Conservation (phyloP, 2,888 invertebrate genomes). For the Rambutsinella grinnellia region DNA sequence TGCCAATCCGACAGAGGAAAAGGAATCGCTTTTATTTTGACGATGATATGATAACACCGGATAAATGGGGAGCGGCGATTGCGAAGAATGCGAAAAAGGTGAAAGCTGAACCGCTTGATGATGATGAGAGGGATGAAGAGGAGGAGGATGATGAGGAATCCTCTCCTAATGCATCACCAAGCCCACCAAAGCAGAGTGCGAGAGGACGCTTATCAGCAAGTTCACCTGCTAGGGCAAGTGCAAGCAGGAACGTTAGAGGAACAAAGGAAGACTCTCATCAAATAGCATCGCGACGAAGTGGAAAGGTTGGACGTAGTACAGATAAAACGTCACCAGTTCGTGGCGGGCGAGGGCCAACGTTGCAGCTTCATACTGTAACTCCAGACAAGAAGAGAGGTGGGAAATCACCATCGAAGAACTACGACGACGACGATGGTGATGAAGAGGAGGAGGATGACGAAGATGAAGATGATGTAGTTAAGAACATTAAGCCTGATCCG, state of each 20-base stretch:
- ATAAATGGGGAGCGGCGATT: slow-evolving; percentile 69
- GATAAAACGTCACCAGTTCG: neutral
- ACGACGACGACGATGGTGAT: too few species aligned
- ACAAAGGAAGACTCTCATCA: neutral
- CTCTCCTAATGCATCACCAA: neutral
- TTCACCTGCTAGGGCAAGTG: slow-evolving; percentile 4
- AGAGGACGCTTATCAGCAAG: neutral
- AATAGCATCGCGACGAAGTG: slow-evolving; percentile 13
- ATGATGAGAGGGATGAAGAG: slow-evolving; percentile 32
- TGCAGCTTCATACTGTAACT: neutral
- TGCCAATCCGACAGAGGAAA: slow-evolving; percentile 90
- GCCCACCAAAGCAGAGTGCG: neutral
- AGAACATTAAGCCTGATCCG: slow-evolving; percentile 44
- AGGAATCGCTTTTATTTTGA: slow-evolving; percentile 91
- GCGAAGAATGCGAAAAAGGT: slow-evolving; percentile 61
- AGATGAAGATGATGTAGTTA: neutral
- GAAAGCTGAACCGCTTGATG: slow-evolving; percentile 60
- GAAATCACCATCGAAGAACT: neutral
- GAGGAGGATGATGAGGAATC: slow-evolving; percentile 21
- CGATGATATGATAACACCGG: slow-evolving; percentile 84
- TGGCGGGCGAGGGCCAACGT: neutral
- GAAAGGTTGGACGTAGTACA: slow-evolving; percentile 8
- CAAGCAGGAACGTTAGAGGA: neutral
- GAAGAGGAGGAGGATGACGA: too few species aligned
- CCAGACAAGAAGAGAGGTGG: neutral